Evolutionary conservation across 2,797 vertebrate genomes (phyloP), one percentile per base, ranked within the genome.

Genomic region (Columba guinea): DNA sequence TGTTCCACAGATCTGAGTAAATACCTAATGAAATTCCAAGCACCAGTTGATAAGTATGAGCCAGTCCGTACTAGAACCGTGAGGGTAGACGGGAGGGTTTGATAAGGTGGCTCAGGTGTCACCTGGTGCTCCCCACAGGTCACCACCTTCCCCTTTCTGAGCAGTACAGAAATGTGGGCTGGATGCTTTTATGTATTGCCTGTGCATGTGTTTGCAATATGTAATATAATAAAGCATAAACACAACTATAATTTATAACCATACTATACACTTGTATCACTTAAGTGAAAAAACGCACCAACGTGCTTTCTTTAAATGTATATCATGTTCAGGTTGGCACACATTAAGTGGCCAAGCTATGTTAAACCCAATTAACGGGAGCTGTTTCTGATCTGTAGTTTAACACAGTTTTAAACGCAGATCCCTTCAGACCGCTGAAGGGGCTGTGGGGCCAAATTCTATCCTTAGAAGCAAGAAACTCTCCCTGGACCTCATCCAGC

Each of bases 381-480:
- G 59, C 83, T 4, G 55, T 0, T 94, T 77, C 88, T 48, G 4
- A 78, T 77, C 88, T 7, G 7, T 69, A 87, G 71, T 89, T 83
- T 93, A 95, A 64, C 84, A 83, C 71, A 70, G 49, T 77, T 94
- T 85, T 85, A 74, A 83, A 65, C 2, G 23, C 3, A 2, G 75
- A 0, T 96, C 93, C 87, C 89, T 83, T 80, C 89, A 89, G 92
- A 87, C 18, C n/a, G 63, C 75, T 26, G 87, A 62, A 78, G 65
- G 75, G 85, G 62, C 32, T 84, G 76, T 20, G 88, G 93, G 95
- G 91, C 93, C 96, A 91, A 92, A 94, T 75, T 83, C 94, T 93
- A 93, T 87, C 89, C 94, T 96, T 93, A 78, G 92, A 84, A 93
- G 69, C 84, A 55, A 87, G 85, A 9, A 95, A 56, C 68, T 93